Base-by-base conservation (phyloP, 1,140 invertebrate species). In the Heliconius eleuchia region DNA sequence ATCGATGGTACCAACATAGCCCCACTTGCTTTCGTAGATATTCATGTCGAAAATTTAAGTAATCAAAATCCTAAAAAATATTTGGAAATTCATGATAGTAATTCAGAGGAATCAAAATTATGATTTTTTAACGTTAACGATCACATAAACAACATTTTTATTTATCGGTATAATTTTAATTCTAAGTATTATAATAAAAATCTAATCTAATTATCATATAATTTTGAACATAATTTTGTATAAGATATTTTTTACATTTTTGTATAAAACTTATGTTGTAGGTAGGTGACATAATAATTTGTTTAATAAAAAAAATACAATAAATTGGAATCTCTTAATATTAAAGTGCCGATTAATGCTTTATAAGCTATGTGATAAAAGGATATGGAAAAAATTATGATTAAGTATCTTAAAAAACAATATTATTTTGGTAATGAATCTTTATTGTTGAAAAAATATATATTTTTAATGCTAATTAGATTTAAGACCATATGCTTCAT, bases 1-100 rank as follows among this genome's bases (percentile, higher is more conserved):
- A 84, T 80, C 42, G 91, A 93, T n/a, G 76, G 71, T 50, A 70
- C 84, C 39, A 83, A 84, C n/a, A 87, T 84, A 39, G 76, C 85
- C 34, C 84, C 88, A 39, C 90, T 93, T 77, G 89, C 89, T 27
- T 93, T 94, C 84, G 92, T 85, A 34, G 92, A 94, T 72, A 83
- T 94, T 13, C 90, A 92, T 66, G 76, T 81, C 34, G 88, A 93
- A 76, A 83, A 83, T 39, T 16, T 46, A 46, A 73, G 74, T 76
- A 82, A 73, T 16, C 76, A 86, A 79, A 84, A 85, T 37, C 23
- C 76, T 16, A 82, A 87, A 78, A 88, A 83, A 30, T 83, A 87
- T 71, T 85, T 84, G 60, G 89, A 88, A 46, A 79, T 80, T 73
- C 80, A 84, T 50, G 78, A 70, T 55, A 84, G 76, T 42, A 72